These are phyloP conservation scores for Pluvialis apricaria DNA, from an alignment of 2,113 vertebrate species.

Conservation along the genomic window DNA sequence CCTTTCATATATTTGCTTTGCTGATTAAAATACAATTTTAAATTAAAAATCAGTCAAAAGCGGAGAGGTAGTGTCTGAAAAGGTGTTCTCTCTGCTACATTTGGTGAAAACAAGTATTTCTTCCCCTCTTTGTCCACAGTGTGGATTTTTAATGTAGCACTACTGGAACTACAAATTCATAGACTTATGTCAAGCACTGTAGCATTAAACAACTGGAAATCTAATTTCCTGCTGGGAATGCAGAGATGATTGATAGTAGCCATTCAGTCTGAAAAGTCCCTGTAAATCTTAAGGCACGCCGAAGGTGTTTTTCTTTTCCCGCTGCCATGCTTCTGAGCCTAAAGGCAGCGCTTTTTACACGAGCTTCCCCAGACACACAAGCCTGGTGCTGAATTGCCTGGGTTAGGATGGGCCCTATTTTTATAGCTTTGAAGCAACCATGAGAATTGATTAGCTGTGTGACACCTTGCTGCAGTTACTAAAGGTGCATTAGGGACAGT, in stretches of 20 bases:
- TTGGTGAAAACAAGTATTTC: neutral
- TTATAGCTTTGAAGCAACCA: neutral
- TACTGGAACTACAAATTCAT: neutral
- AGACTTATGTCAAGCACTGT: neutral
- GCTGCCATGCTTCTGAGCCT: neutral
- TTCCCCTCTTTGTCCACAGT: neutral
- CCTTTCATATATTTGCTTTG: neutral
- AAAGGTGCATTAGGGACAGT: neutral
- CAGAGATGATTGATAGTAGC: conserved; percentile 10
- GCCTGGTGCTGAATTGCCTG: neutral
- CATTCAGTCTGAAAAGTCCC: neutral
- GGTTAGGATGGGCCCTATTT: neutral
- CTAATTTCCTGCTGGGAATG: conserved; percentile 20
- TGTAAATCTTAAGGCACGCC: neutral
- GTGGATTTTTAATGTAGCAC: neutral
- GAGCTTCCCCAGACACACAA: neutral
- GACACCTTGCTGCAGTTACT: neutral
- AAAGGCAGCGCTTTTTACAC: neutral
- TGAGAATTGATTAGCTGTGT: neutral
- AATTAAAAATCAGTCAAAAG: neutral
- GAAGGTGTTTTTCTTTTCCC: neutral
- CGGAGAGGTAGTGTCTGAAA: neutral
- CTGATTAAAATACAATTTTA: neutral
- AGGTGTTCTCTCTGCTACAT: neutral
- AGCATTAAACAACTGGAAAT: neutral